These are phyloP conservation scores for Megalurothrips usitatus DNA, from an alignment of 2,888 invertebrate genomes.

Conservation along the genomic window DNA sequence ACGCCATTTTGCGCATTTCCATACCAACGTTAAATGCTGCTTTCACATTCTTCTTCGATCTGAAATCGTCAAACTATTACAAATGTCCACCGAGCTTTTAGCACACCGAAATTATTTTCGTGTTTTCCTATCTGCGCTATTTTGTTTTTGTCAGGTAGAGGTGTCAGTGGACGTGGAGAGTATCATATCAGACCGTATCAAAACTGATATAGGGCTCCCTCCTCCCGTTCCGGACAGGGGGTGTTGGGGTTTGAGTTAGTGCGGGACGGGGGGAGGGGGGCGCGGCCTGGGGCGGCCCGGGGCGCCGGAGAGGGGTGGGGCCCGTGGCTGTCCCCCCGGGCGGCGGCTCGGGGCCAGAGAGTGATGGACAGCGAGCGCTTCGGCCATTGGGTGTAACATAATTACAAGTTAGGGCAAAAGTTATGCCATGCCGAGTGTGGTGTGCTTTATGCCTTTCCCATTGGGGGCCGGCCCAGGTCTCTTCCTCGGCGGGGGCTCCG, in stretches of 20 bases:
- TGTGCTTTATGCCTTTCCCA: conserved; percentile 23
- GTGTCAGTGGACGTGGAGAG: background rate
- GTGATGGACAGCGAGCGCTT: conserved; percentile 15
- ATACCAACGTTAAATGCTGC: too few relatives aligned
- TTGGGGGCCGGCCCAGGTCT: background rate
- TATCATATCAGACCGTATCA: background rate
- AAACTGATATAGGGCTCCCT: too few relatives aligned
- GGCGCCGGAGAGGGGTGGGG: background rate
- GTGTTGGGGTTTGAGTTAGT: background rate
- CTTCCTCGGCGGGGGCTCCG: background rate
- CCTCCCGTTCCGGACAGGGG: background rate
- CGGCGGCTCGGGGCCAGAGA: background rate
- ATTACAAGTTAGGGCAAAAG: conserved; percentile 18
- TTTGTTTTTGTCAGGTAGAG: too few relatives aligned
- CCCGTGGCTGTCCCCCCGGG: background rate
- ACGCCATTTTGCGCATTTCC: too few relatives aligned
- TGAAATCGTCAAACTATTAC: too few relatives aligned
- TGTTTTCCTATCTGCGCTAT: too few relatives aligned
- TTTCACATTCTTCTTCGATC: too few relatives aligned
- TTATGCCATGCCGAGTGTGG: conserved; percentile 22
- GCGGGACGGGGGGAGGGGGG: background rate
- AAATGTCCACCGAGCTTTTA: too few relatives aligned
- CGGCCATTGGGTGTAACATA: conserved; percentile 13
- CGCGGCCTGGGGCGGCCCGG: background rate
- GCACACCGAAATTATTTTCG: too few relatives aligned